Conservation (phyloP, 1,140 invertebrate genomes). For the Aphidius gifuensis region DNA sequence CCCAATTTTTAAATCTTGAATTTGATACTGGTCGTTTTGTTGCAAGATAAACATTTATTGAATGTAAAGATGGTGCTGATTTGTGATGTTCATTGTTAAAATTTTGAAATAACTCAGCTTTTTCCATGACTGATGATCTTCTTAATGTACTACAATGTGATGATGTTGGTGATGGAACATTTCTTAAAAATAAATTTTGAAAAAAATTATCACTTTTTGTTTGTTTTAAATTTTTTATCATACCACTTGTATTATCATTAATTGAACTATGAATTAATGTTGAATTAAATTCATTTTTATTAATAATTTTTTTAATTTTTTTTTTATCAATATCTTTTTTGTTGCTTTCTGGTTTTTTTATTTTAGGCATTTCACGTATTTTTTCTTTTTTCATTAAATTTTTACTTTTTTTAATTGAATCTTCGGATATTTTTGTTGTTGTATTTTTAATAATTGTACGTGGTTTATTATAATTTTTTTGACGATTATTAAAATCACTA, state of each 20-base stretch:
- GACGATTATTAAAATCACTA: constrained; percentile 28
- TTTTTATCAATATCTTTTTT: constrained; percentile 26
- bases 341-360: constrained; percentile 26
- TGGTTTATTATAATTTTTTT: constrained; percentile 33
- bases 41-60: constrained; percentile 62
- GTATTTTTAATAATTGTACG: constrained; percentile 32
- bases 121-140: constrained; percentile 61
- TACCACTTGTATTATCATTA: constrained; percentile 42
- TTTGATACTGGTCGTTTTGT: constrained; percentile 69
- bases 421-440: neutral
- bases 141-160: constrained; percentile 44
- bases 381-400: constrained; percentile 27
- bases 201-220: constrained; percentile 66
- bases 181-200: constrained; percentile 65
- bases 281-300: constrained; percentile 37
- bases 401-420: constrained; percentile 18
- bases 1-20: constrained; percentile 68
- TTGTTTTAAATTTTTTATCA: constrained; percentile 57
- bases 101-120: constrained; percentile 63
- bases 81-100: constrained; percentile 44
- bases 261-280: constrained; percentile 13
- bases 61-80: constrained; percentile 59
- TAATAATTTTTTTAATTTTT: constrained; percentile 31
- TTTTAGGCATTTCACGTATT: constrained; percentile 33
- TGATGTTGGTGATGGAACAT: constrained; percentile 39